Evolutionary conservation across 1,140 invertebrate genomes (phyloP), one percentile per base, ranked within the genome.

Genomic region (Pseudobourletiella spinata): DNA sequence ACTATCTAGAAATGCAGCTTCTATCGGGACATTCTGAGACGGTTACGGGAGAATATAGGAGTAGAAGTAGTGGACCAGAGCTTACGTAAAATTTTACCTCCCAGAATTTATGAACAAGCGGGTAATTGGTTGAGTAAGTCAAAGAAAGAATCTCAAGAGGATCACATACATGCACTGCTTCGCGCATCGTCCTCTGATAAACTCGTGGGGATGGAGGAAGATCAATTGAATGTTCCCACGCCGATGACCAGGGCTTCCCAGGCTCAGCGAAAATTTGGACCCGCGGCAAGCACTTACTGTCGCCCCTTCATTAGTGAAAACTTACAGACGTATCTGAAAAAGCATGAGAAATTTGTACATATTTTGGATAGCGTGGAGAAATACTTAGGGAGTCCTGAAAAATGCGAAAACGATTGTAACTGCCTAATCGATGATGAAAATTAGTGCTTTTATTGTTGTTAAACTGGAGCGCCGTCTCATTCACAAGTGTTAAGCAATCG

Each of bases 1-100:
- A 11, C 8, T 55, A 32, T 55, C 4, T 6, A 55, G 52, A 55
- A 39, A 55, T 55, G 52, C 22, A n/a, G 3, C 8, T 55, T 55
- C 39, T 55, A 35, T 22, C 28, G 32, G 11, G 29, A 55, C 18
- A 39, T 55, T 18, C 32, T 55, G 26, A 24, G 48, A 25, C 48
- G 28, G 48, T 51, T 51, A 26, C 20, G 48, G 6, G 6, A 25
- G 25, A 3, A 25, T 6, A 11, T 51, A 2, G 48, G 48, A n/a
- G 14, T 26, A 14, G 24, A 51, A 51, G 48, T 26, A 15, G 28
- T 51, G 24, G 48, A 51, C 28, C 22, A 51, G 8, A 25, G 3
- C 14, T 26, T 51, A 26, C 15, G 28, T 26, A 51, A 51, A 6
- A 22, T 51, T 3, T 26, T 51, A 51, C 48, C 18, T 18, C 48